phyloP scores from a whole-genome alignment of 2,113 vertebrate species.

The Dipodomys merriami region DNA sequence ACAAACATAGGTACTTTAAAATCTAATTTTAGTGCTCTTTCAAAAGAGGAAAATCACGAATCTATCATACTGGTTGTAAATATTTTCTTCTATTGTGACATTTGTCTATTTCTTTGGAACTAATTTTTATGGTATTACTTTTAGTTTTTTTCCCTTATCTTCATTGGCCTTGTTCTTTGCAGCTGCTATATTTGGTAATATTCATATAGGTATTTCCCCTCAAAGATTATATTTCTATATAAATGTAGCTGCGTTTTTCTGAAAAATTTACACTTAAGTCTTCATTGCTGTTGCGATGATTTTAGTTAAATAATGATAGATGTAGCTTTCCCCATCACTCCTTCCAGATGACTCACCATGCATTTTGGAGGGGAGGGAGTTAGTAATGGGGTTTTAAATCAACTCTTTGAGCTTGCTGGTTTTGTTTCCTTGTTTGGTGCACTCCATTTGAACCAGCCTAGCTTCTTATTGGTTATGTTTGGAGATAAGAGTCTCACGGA shows the following conservation, averaged over 20 bases:
- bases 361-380: neutral
- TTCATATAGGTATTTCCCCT: neutral
- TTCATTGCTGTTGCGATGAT: slow-evolving; percentile 35
- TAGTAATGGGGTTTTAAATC: too few relatives aligned
- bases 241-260: slow-evolving; percentile 1
- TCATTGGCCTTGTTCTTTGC: slow-evolving; percentile 12
- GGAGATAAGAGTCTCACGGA: too few relatives aligned
- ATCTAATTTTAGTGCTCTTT: slow-evolving; percentile 22
- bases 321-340: neutral
- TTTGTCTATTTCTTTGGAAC: neutral
- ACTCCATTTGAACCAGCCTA: too few relatives aligned
- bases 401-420: too few relatives aligned
- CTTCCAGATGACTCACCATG: neutral
- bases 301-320: slow-evolving; percentile 18
- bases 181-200: neutral
- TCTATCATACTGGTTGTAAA: neutral
- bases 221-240: neutral
- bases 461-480: too few relatives aligned
- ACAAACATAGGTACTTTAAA: slow-evolving; percentile 19
- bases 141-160: neutral
- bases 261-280: slow-evolving; percentile 38
- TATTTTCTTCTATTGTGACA: neutral
- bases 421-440: too few relatives aligned
- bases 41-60: neutral
- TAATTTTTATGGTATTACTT: neutral